These are phyloP conservation scores for Paracanthobrama guichenoti DNA, from an alignment of 2,113 vertebrate genomes.

Conservation along the genomic window DNA sequence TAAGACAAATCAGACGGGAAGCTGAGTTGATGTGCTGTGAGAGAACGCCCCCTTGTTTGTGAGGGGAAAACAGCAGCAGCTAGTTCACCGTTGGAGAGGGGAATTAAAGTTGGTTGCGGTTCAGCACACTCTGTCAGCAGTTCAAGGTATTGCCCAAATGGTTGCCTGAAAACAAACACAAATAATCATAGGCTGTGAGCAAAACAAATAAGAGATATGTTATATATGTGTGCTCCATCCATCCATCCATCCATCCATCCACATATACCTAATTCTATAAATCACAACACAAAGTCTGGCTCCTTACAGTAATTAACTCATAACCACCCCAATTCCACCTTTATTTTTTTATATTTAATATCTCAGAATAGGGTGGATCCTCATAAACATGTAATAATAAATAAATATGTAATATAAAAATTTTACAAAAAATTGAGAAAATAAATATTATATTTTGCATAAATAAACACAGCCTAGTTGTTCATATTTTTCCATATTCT, in stretches of 20 bases:
- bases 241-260: too few relatives aligned
- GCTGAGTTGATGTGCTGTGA: constrained; percentile 63
- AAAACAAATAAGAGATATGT: too few relatives aligned
- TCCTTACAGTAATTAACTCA: too few relatives aligned
- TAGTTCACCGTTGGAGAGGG: constrained; percentile 21
- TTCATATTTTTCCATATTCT: too few relatives aligned
- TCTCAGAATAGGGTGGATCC: not conserved
- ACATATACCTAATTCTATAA: too few relatives aligned
- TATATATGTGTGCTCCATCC: too few relatives aligned
- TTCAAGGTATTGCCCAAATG: constrained; percentile 60
- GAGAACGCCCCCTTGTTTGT: constrained; percentile 59
- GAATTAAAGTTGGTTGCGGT: constrained; percentile 46
- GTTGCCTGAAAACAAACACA: not conserved
- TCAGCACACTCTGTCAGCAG: constrained; percentile 50
- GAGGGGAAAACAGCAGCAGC: constrained; percentile 39
- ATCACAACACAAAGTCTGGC: too few relatives aligned
- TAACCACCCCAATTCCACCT: not conserved
- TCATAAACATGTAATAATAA: not conserved
- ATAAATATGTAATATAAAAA: too few relatives aligned
- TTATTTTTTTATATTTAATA: not conserved
- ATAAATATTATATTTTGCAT: not conserved
- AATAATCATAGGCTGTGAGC: not conserved
- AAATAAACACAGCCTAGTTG: too few relatives aligned
- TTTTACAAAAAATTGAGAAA: too few relatives aligned
- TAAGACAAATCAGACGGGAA: constrained; percentile 61